phyloP scores from a whole-genome alignment of 2,113 vertebrate species.

The Labeo catla region DNA sequence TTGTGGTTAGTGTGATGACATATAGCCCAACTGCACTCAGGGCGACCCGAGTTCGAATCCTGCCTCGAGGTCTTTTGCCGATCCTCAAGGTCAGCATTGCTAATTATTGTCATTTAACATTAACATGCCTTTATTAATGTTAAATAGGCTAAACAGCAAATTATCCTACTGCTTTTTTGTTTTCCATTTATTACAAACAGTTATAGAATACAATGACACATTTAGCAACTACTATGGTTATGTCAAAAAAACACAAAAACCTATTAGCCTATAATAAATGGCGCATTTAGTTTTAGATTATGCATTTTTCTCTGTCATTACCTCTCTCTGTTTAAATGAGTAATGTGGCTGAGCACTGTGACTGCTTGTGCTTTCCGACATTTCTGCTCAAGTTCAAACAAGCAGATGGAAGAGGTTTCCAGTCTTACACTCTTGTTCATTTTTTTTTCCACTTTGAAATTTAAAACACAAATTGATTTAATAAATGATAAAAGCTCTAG shows the following conservation, averaged over 20 bases:
- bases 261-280: slow-evolving; percentile 26
- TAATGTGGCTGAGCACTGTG: neutral
- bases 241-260: slow-evolving; percentile 2
- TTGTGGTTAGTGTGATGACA: too few relatives aligned
- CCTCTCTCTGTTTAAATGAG: slow-evolving; percentile 6
- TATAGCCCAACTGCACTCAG: too few relatives aligned
- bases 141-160: neutral
- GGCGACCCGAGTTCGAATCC: too few relatives aligned
- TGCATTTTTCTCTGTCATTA: slow-evolving; percentile 13
- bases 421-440: neutral
- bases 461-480: neutral
- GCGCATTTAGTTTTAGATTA: slow-evolving; percentile 11
- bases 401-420: neutral
- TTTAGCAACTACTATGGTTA: neutral
- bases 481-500: slow-evolving; percentile 1
- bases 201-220: slow-evolving; percentile 6
- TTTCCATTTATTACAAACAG: neutral
- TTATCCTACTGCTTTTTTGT: neutral
- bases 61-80: too few relatives aligned
- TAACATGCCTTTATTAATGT: slow-evolving; percentile 9
- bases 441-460: neutral
- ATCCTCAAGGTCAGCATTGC: neutral
- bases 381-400: neutral
- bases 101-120: neutral
- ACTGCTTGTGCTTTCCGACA: neutral